These are phyloP conservation scores for Trematomus loennbergii DNA, from an alignment of 2,113 vertebrate species.

Conservation along the genomic window DNA sequence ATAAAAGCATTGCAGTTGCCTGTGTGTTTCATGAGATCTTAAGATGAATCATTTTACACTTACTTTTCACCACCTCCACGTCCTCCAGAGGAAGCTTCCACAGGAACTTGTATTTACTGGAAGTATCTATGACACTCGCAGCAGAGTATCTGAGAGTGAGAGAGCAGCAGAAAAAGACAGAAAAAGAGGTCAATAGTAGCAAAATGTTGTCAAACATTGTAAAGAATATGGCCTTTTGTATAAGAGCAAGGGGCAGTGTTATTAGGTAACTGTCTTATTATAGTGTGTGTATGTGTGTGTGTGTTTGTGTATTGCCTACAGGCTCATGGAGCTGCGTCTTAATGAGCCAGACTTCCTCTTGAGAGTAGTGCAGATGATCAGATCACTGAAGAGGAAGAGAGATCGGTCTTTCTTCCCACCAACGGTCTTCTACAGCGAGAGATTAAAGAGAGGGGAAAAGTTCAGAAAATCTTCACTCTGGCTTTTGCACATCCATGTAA, in stretches of 20 bases:
- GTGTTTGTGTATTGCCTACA: slow-evolving; percentile 82
- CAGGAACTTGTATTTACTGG: slow-evolving; percentile 98
- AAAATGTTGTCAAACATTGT: background rate
- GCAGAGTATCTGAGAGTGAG: slow-evolving; percentile 90
- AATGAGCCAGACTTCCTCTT: slow-evolving; percentile 98
- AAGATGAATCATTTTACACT: slow-evolving; percentile 8
- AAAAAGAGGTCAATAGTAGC: background rate
- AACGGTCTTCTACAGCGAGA: slow-evolving; percentile 88
- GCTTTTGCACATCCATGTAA: too few species aligned
- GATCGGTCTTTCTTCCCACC: slow-evolving; percentile 98
- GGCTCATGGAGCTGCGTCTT: slow-evolving; percentile 97
- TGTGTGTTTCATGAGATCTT: background rate
- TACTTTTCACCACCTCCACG: slow-evolving; percentile 95
- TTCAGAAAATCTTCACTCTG: background rate
- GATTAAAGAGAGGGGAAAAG: background rate
- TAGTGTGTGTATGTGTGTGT: background rate
- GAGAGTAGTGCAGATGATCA: slow-evolving; percentile 96
- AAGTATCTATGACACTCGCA: slow-evolving; percentile 94
- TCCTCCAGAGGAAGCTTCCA: slow-evolving; percentile 98
- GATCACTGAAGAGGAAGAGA: slow-evolving; percentile 97
- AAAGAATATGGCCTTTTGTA: background rate
- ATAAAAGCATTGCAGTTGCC: background rate
- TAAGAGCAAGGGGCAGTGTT: slow-evolving; percentile 52
- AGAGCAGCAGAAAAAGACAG: background rate
- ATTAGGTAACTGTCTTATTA: background rate